Percentiles rank a stretch among this genome's conserved stretches.
phyloP scores from a whole-genome alignment of 64 coral and sea anemone genomes.

The Actinia tenebrosa region DNA sequence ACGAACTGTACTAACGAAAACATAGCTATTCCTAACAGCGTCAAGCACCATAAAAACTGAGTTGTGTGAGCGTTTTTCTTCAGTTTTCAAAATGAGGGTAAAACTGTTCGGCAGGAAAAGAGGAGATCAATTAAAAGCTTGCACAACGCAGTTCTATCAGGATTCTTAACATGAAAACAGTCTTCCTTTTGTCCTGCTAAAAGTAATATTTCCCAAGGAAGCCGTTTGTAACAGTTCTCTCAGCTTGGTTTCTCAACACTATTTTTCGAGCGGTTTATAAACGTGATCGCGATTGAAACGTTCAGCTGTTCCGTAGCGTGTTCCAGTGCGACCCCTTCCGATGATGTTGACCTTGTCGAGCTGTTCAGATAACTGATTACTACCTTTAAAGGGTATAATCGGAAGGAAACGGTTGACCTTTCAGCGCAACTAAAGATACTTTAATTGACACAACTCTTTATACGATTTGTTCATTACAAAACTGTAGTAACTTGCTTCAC shows the following conservation, averaged over 20 bases:
- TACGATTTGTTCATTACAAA: neutral
- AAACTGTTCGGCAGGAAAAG: neutral
- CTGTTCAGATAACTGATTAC: neutral
- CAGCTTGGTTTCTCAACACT: neutral
- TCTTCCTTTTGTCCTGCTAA: neutral
- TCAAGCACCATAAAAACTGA: too few species aligned
- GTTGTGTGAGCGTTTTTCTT: too few species aligned
- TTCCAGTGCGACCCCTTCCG: neutral
- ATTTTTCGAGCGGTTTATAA: neutral
- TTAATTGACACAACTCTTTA: neutral
- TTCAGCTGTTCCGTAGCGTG: neutral
- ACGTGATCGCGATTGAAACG: neutral
- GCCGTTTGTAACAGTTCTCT: neutral
- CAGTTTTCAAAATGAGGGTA: too few species aligned
- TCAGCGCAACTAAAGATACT: neutral
- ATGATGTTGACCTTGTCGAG: neutral
- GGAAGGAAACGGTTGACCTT: conserved; percentile 6
- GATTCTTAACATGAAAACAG: neutral
- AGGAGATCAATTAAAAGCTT: neutral
- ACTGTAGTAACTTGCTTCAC: neutral
- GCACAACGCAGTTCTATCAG: too few species aligned
- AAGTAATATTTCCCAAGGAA: neutral
- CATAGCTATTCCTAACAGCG: too few species aligned
- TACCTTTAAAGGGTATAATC: conserved; percentile 12
- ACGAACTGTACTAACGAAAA: too few species aligned